phyloP scores from a whole-genome alignment of 1,140 invertebrate species.

The Periplaneta americana region DNA sequence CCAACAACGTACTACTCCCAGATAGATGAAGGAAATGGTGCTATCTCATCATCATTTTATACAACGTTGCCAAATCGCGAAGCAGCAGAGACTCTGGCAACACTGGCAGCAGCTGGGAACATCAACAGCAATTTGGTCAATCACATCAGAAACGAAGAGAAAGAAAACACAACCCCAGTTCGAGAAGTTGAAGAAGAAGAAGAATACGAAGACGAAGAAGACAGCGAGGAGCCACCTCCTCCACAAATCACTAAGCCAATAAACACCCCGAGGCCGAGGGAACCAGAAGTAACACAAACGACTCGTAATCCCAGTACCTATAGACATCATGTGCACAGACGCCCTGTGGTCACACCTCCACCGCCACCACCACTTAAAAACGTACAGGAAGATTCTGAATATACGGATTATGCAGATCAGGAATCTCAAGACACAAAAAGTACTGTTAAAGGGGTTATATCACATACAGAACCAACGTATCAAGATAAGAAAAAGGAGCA shows the following conservation, averaged over 20 bases:
- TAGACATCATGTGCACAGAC: constrained; percentile 21
- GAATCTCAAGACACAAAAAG: neutral
- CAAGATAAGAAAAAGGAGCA: constrained; percentile 15
- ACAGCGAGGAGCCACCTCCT: constrained; percentile 19
- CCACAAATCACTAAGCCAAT: constrained; percentile 14
- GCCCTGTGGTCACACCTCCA: constrained; percentile 23
- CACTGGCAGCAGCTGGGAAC: constrained; percentile 45
- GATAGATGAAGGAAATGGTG: too few species aligned
- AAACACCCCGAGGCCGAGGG: neutral
- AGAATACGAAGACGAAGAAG: constrained; percentile 27
- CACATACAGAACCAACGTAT: neutral
- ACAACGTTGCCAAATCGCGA: constrained; percentile 44
- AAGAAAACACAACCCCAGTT: neutral
- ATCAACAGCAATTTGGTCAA: constrained; percentile 36
- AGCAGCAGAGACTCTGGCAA: constrained; percentile 44
- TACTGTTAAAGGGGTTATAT: neutral
- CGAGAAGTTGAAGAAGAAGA: constrained; percentile 15
- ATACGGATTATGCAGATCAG: neutral
- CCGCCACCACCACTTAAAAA: neutral
- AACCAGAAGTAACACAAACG: constrained; percentile 19
- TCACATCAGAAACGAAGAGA: constrained; percentile 27
- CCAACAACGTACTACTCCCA: neutral
- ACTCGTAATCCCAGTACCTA: constrained; percentile 10
- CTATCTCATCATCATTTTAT: constrained; percentile 31
- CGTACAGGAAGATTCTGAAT: constrained; percentile 16